Percentiles rank a stretch among this genome's conserved stretches.
Evolutionary conservation across 1,140 invertebrate species (phyloP).

Genomic region (Drosophila equinoxialis): DNA sequence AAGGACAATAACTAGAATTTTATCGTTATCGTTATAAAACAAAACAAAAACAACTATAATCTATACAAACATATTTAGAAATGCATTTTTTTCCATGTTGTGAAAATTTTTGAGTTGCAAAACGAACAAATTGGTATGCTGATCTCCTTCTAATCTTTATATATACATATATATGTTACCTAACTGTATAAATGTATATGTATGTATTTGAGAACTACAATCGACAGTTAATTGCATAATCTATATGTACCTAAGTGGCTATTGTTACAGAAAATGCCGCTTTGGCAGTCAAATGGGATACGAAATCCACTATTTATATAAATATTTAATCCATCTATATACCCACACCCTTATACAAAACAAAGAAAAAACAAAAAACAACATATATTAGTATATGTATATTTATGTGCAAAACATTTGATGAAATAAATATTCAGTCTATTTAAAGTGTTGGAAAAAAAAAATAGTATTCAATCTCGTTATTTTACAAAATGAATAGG

Average conservation of each 20-base stretch:
- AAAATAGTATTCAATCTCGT: conserved; percentile 5
- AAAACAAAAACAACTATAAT: conserved; percentile 22
- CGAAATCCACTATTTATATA: conserved; percentile 61
- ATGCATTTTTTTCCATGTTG: conserved; percentile 64
- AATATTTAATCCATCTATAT: conserved; percentile 54
- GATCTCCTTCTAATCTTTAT: conserved; percentile 51
- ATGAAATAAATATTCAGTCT: conserved; percentile 72
- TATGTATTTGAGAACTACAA: conserved; percentile 62
- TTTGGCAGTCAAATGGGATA: conserved; percentile 51
- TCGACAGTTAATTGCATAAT: conserved; percentile 64
- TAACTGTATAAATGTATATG: conserved; percentile 30
- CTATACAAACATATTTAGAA: conserved; percentile 50
- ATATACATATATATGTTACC: conserved; percentile 25
- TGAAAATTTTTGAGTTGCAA: conserved; percentile 48
- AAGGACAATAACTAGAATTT: conserved; percentile 80
- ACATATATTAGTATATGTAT: conserved; percentile 63
- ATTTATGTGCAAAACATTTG: conserved; percentile 70
- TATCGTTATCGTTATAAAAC: conserved; percentile 64
- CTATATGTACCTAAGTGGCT: conserved; percentile 69
- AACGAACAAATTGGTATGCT: conserved; percentile 69
- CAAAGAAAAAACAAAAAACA: background rate
- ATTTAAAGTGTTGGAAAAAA: conserved; percentile 60
- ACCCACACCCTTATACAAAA: conserved; percentile 52
- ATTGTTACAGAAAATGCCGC: conserved; percentile 60
- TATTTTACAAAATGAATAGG: background rate